A percentile compares a stretch with the other conserved stretches of the same genome.
These are phyloP conservation scores for Chroicocephalus ridibundus DNA, from an alignment of 2,113 vertebrate species.

Conservation along the genomic window DNA sequence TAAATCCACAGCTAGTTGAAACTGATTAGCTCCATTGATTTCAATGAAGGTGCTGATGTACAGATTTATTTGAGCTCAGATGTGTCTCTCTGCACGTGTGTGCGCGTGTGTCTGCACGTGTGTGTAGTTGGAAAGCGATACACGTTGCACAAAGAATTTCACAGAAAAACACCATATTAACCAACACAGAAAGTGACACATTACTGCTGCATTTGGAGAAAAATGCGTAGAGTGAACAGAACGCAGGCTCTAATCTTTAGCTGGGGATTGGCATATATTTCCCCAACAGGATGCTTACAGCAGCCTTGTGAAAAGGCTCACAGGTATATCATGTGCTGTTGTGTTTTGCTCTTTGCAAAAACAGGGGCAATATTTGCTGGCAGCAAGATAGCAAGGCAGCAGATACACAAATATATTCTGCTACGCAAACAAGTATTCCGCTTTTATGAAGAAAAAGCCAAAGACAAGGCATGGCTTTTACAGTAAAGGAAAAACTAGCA, in stretches of 20 bases:
- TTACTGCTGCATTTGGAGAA: not conserved
- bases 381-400: not conserved
- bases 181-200: not conserved
- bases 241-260: not conserved
- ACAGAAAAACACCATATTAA: not conserved
- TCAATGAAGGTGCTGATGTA: not conserved
- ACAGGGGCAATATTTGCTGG: not conserved
- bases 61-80: not conserved
- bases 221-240: not conserved
- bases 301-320: not conserved
- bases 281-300: not conserved
- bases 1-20: conserved; percentile 2
- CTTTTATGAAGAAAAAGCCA: not conserved
- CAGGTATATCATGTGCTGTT: not conserved
- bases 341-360: not conserved
- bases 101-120: not conserved
- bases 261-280: not conserved
- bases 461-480: not conserved
- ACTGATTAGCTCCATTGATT: conserved; percentile 15
- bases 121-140: not conserved
- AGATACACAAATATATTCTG: not conserved
- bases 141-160: not conserved
- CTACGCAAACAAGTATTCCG: not conserved
- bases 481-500: not conserved
- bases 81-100: not conserved